Base-by-base conservation (phyloP, 2,888 invertebrate species). In the Drosophila lutescens region DNA sequence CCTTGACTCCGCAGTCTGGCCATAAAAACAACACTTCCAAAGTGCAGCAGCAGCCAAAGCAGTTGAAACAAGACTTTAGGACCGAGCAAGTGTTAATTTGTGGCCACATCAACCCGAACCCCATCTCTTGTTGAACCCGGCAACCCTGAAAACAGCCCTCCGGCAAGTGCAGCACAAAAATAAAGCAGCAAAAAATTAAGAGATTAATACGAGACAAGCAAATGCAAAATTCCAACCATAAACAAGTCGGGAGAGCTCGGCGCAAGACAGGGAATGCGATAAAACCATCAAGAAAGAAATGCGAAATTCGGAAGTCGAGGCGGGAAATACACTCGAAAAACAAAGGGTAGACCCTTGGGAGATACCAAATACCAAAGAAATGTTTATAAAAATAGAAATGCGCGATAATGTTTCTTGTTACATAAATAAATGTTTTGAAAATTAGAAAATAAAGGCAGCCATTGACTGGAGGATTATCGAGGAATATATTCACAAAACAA, bases 161-260 rank as follows among this genome's bases (percentile, higher is more conserved):
- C 41, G 13, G 51, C 74, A 75, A 80, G 69, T 70, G 81, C 78
- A 84, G 54, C 50, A 41, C 38, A 15, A 38, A 69, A 58, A 53
- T 26, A 54, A 63, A 72, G 46, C 44, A 30, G 41, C 41, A 41
- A 55, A 58, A 76, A 74, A 79, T 85, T 70, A 70, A 72, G 69
- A 80, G 78, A 77, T 80, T 75, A 83, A 80, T 72, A 53, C 57
- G 67, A 66, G 71, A 81, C 86, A 78, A 78, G 76, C 68, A 58
- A 71, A 73, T 73, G 69, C 62, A 55, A 60, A 70, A 68, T 72
- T 47, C 60, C 51, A 60, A 63, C 67, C 73, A 86, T 82, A 80
- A 79, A 85, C 70, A 76, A 72, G 50, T 58, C 62, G 41, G 46
- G 60, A 47, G 56, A 15, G 57, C 23, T 49, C 36, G 32, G 41